Base-by-base conservation (phyloP, 2,888 invertebrate species). In the Cheilosia pagana region DNA sequence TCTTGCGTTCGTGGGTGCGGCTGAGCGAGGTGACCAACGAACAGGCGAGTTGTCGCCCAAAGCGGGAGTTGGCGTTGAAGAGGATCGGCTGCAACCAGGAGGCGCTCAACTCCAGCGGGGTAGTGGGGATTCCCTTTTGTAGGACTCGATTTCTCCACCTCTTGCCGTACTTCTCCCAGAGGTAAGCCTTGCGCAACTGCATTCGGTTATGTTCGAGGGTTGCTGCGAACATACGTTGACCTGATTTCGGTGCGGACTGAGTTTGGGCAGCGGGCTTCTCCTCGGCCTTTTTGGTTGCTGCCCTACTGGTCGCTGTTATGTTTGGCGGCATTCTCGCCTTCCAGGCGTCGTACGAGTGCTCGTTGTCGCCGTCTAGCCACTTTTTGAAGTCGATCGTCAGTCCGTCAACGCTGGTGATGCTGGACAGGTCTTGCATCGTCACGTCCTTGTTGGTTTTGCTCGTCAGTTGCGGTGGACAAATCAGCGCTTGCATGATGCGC, bases 51-150 rank as follows among this genome's bases (percentile, higher is more conserved):
- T 97, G 96, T 25, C 98, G 94, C 0, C 98, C 97, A 86, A 97
- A 94, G 63, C 97, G 94, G 0, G 98, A 98, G 90, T 97, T 97
- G 0, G 97, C 95, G 92, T 98, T 98, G 92, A 98, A 98, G 88
- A 98, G 93, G 7, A 98, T 96, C n/a, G 96, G 96, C 87, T 97
- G 96, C 79, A 98, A 93, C 98, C 98, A 98, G 0, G 93, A 94
- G 41, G 93, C 93, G 1, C 93, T 93, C 67, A 94, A 90, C 79
- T 94, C 93, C 25, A 94, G 92, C 82, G 92, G 92, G 89, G 89
- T 93, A 89, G 41, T 92, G 74, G 71, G 91, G 57, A 57, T 90
- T 71, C 68, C 92, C 88, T 86, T 90, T 55, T 91, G 90, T 1
- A 91, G 87, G 0, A 91, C 79, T 60, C 78, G 90, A 25, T 91